Conservation (phyloP, 2,797 vertebrate genomes). For the Chelmon rostratus region DNA sequence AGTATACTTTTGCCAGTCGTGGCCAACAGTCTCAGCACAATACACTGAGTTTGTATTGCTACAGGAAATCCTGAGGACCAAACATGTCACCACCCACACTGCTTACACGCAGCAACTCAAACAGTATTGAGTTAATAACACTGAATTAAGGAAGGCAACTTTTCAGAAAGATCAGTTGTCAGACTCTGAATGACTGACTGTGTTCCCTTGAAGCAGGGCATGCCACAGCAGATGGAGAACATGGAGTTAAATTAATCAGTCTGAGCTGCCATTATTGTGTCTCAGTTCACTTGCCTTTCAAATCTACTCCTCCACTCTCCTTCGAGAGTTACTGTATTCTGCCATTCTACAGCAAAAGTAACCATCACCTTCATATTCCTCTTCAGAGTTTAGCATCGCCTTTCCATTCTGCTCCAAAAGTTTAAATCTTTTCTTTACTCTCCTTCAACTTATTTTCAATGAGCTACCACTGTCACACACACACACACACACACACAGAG, state of each 20-base stretch:
- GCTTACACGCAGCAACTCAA: background rate
- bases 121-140: background rate
- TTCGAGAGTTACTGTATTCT: background rate
- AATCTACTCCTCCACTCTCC: background rate
- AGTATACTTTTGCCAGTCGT: background rate
- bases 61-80: background rate
- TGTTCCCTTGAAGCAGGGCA: background rate
- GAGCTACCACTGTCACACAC: background rate
- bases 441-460: background rate
- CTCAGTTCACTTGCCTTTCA: background rate
- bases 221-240: no score
- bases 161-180: slow-evolving; percentile 4
- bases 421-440: background rate
- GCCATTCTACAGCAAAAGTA: background rate
- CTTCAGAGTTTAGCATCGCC: background rate
- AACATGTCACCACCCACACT: no score
- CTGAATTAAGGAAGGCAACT: background rate
- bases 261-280: background rate
- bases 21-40: no score
- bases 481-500: no score
- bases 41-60: background rate
- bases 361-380: background rate
- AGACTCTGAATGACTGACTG: no score
- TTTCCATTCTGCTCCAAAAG: background rate
- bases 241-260: background rate